Evolutionary conservation across 2,113 vertebrate genomes (phyloP).

Genomic region (Dryoscopus gambensis): DNA sequence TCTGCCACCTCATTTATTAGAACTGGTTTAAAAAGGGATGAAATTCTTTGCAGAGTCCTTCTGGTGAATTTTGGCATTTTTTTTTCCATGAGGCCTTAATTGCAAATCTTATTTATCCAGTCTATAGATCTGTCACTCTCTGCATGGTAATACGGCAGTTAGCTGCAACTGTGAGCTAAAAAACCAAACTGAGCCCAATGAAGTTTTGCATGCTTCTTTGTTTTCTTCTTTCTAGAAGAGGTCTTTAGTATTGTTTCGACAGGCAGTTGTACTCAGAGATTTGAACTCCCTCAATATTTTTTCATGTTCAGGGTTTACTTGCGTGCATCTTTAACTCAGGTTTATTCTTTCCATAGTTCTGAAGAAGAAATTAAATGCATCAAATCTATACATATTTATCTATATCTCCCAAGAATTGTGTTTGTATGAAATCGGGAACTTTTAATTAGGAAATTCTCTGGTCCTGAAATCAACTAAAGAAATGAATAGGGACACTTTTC

Average conservation of each 20-base stretch:
- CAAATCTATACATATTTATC: not conserved
- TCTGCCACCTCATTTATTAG: conserved; percentile 51
- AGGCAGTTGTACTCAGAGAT: not conserved
- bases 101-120: conserved; percentile 25
- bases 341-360: not conserved
- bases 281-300: not conserved
- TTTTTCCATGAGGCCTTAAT: conserved; percentile 24
- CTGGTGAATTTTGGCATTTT: conserved; percentile 37
- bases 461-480: not conserved
- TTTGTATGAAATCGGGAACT: not conserved
- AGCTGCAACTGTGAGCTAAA: not conserved
- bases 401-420: not conserved
- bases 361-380: not conserved
- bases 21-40: not conserved
- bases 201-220: not conserved
- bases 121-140: not conserved
- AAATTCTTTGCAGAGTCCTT: conserved; percentile 39
- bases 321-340: not conserved
- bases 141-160: not conserved
- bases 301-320: not conserved
- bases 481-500: not conserved
- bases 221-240: not conserved
- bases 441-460: not conserved
- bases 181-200: not conserved
- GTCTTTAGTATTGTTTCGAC: not conserved